Conservation (phyloP, 2,888 invertebrate genomes). For the Odontocerum albicorne region DNA sequence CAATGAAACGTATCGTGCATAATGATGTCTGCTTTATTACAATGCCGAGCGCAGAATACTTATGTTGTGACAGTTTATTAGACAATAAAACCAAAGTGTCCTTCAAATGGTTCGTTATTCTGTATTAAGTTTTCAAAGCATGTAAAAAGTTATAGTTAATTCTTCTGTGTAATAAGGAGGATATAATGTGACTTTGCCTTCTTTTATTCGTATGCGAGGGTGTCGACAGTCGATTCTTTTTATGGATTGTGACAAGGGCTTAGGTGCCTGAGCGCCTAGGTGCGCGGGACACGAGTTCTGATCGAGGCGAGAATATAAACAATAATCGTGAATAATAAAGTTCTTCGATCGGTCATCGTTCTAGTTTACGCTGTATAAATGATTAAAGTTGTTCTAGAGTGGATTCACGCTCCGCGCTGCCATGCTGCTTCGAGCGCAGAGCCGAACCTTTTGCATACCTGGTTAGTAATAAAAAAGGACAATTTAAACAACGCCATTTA, state of each 20-base stretch:
- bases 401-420: conserved; percentile 11
- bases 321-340: conserved; percentile 29
- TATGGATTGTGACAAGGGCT: no score
- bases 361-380: conserved; percentile 32
- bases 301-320: conserved; percentile 39
- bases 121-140: no score
- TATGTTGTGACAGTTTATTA: neutral
- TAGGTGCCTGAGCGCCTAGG: no score
- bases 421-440: conserved; percentile 6
- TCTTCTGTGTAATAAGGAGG: neutral
- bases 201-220: neutral
- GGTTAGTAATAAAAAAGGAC: no score
- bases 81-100: neutral
- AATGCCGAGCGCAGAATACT: neutral
- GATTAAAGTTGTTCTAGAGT: conserved; percentile 28
- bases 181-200: neutral
- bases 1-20: neutral
- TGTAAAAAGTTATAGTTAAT: no score
- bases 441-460: conserved; percentile 4
- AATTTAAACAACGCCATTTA: no score
- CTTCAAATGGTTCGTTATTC: neutral
- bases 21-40: neutral
- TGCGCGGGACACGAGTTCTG: conserved; percentile 4
- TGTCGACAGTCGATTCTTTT: no score
- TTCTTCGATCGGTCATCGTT: conserved; percentile 33